Evolutionary conservation across 2,888 invertebrate genomes (phyloP).

Genomic region (Campoplex nolae): DNA sequence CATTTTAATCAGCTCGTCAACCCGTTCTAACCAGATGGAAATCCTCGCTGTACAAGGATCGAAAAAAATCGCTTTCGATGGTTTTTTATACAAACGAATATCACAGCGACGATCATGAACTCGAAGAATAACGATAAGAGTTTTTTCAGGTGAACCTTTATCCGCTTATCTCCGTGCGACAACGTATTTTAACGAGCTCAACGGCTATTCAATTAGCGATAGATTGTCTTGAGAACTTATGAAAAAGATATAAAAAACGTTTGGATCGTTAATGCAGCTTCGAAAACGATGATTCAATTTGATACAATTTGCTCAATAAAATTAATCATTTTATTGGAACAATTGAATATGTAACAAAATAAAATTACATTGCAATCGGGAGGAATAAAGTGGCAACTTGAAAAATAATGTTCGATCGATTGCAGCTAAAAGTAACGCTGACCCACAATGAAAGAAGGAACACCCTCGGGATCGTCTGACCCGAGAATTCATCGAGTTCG

Average conservation of each 20-base stretch:
- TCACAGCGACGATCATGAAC: neutral
- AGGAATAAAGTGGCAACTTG: too few relatives aligned
- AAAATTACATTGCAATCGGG: too few relatives aligned
- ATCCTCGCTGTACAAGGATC: neutral
- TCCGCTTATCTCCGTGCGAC: neutral
- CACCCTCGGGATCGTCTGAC: neutral
- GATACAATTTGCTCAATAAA: neutral
- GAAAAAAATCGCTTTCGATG: neutral
- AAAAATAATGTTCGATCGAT: neutral
- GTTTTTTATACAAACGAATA: neutral
- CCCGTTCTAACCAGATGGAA: neutral
- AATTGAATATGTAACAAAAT: too few relatives aligned
- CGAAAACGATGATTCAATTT: neutral
- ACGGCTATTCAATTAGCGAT: constrained; percentile 22
- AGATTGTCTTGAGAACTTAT: neutral
- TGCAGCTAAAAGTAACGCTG: neutral
- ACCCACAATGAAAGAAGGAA: neutral
- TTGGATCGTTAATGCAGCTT: neutral
- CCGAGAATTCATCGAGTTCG: neutral
- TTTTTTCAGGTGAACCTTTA: neutral
- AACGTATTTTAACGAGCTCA: constrained; percentile 39
- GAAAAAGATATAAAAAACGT: neutral
- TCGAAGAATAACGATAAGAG: constrained; percentile 10
- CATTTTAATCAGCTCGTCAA: neutral
- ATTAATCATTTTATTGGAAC: neutral